Evolutionary conservation across 37 sponge, comb jelly and placozoan genomes (phyloP).

Genomic region (Axinella damicornis): DNA sequence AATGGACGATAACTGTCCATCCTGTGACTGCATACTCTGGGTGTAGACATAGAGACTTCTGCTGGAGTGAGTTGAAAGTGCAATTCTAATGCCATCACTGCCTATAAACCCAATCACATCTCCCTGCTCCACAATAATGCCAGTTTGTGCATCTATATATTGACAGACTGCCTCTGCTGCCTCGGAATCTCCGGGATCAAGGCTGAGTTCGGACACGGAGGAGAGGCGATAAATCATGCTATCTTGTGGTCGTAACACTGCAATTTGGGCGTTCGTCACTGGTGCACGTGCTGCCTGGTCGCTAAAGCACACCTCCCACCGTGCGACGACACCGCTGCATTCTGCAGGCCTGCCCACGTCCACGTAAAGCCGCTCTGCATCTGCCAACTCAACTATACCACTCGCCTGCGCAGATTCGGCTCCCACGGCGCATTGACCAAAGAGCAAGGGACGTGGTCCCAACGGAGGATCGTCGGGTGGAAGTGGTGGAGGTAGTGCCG

Average conservation of each 20-base stretch:
- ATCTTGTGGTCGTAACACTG: no score
- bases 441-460: not conserved
- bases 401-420: not conserved
- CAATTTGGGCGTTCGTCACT: no score
- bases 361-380: slow-evolving; percentile 17
- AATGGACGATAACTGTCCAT: not conserved
- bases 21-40: not conserved
- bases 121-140: not conserved
- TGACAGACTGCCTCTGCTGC: not conserved
- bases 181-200: not conserved
- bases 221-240: no score
- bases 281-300: no score
- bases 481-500: not conserved
- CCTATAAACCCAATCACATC: slow-evolving; percentile 36
- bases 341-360: slow-evolving; percentile 3
- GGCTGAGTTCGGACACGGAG: not conserved
- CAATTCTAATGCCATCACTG: not conserved
- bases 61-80: not conserved
- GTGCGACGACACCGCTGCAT: slow-evolving; percentile 16
- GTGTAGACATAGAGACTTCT: not conserved
- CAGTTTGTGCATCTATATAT: not conserved
- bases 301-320: slow-evolving; percentile 17
- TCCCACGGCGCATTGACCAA: slow-evolving; percentile 14
- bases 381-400: not conserved
- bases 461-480: not conserved